phyloP scores from a whole-genome alignment of 1,140 invertebrate genomes.

The Drosophila sproati region DNA sequence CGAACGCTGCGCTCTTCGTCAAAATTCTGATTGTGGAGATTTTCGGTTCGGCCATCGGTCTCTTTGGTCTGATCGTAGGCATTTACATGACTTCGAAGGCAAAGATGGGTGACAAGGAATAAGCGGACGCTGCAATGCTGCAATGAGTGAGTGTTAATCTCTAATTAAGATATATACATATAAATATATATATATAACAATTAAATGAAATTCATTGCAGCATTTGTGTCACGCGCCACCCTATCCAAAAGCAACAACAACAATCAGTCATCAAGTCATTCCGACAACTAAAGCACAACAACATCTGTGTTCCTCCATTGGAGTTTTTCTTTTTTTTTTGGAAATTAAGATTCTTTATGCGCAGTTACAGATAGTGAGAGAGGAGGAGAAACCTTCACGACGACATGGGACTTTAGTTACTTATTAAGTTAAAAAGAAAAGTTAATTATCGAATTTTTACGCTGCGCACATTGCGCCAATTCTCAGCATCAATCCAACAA shows the following conservation, averaged over 20 bases:
- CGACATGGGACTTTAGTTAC: conserved; percentile 76
- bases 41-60: conserved; percentile 98
- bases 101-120: conserved; percentile 86
- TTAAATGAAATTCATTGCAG: conserved; percentile 29
- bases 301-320: conserved; percentile 56
- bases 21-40: conserved; percentile 99
- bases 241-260: conserved; percentile 48
- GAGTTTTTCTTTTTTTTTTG: conserved; percentile 47
- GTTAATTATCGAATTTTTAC: conserved; percentile 49
- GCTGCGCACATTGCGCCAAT: conserved; percentile 44
- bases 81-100: conserved; percentile 94
- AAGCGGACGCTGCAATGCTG: conserved; percentile 33
- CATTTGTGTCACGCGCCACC: conserved; percentile 50
- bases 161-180: not conserved
- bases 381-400: conserved; percentile 18
- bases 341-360: conserved; percentile 69
- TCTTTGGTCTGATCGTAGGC: conserved; percentile 99
- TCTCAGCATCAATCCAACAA: conserved; percentile 50
- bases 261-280: conserved; percentile 68
- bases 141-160: conserved; percentile 45
- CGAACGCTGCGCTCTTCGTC: conserved; percentile 96
- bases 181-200: not conserved
- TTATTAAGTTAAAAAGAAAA: conserved; percentile 60
- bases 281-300: conserved; percentile 52
- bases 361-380: conserved; percentile 57